Conservation (phyloP, 2,113 vertebrate species). For the Butorides virescens region DNA sequence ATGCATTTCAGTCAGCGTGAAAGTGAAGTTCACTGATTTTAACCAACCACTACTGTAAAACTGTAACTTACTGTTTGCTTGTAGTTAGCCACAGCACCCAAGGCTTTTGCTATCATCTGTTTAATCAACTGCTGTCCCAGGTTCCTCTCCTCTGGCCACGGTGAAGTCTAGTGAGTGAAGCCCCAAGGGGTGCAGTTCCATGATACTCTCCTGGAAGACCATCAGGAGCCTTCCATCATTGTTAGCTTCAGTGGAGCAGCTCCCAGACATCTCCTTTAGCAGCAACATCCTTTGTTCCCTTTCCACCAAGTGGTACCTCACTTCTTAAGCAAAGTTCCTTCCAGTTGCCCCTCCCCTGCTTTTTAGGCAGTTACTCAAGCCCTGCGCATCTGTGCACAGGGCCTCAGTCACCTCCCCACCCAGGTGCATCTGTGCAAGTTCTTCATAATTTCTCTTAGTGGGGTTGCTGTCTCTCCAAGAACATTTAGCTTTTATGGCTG, state of each 20-base stretch:
- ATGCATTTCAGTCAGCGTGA: not conserved
- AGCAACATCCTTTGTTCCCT: not conserved
- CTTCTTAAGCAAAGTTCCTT: not conserved
- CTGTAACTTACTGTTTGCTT: not conserved
- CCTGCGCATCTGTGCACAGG: rapidly evolving
- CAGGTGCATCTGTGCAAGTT: rapidly evolving
- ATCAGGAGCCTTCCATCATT: not conserved
- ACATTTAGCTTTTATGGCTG: not conserved
- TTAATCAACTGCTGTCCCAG: not conserved
- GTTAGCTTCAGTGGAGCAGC: not conserved
- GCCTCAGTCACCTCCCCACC: not conserved
- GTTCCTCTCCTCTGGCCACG: not conserved
- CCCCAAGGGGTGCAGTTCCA: not conserved
- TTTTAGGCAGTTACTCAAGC: not conserved
- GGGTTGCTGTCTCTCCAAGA: rapidly evolving
- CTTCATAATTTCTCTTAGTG: not conserved
- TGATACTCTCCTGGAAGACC: not conserved
- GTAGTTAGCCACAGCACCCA: not conserved
- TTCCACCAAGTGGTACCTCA: not conserved
- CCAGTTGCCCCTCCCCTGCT: not conserved
- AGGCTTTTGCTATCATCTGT: not conserved
- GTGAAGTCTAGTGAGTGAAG: not conserved
- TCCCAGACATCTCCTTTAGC: not conserved
- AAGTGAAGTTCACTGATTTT: not conserved
- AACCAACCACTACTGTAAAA: not conserved